A percentile compares a stretch with the other conserved stretches of the same genome.
phyloP scores from a whole-genome alignment of 2,888 invertebrate genomes.

The Ptychoptera contaminata region DNA sequence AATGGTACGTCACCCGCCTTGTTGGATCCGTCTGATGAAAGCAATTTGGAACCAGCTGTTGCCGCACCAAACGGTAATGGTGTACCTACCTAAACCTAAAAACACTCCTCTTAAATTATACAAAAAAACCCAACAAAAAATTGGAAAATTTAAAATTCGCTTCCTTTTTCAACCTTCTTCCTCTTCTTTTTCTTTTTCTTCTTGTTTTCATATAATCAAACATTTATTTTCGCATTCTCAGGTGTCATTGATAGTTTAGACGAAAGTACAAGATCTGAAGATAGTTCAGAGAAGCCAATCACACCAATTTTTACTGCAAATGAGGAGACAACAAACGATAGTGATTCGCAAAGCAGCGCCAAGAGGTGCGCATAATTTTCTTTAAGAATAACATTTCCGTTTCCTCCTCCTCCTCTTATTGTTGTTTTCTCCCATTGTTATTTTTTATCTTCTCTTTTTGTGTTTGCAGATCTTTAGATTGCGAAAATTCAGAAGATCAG shows the following conservation, averaged over 20 bases:
- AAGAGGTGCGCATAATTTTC: conserved; percentile 12
- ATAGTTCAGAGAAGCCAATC: conserved; percentile 52
- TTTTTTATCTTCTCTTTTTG: background rate
- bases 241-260: conserved; percentile 34
- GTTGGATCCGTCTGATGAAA: conserved; percentile 48
- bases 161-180: no score
- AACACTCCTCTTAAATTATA: background rate
- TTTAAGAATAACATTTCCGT: background rate
- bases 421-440: background rate
- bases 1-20: conserved; percentile 6
- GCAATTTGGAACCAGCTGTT: conserved; percentile 56
- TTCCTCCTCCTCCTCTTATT: background rate
- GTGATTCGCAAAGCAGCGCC: conserved; percentile 16
- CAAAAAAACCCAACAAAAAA: no score
- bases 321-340: conserved; percentile 18
- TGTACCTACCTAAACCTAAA: conserved; percentile 15
- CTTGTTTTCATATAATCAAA: background rate
- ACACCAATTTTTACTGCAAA: conserved; percentile 30
- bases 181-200: no score
- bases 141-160: no score
- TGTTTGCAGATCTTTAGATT: conserved; percentile 14
- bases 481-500: conserved; percentile 16
- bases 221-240: no score
- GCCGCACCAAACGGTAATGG: conserved; percentile 20
- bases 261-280: conserved; percentile 58